Conservation (phyloP, 2,888 invertebrate genomes). For the Drosophila affinis region DNA sequence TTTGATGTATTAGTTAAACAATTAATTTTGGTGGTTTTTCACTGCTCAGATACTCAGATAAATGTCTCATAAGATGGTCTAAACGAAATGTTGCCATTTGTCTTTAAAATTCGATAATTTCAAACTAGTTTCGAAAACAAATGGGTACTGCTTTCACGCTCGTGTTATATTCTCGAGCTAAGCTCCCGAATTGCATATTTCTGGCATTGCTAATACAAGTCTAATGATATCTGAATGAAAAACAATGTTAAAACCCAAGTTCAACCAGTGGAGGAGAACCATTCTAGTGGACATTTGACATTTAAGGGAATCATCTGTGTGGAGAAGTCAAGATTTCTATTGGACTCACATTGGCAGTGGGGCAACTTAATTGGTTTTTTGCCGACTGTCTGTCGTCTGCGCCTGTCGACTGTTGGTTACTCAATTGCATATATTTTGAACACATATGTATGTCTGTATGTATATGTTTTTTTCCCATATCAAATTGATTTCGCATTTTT, state of each 20-base stretch:
- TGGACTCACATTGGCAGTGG: slow-evolving; percentile 21
- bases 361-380: slow-evolving; percentile 14
- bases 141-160: neutral
- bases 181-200: neutral
- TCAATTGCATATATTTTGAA: slow-evolving; percentile 31
- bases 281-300: slow-evolving; percentile 53
- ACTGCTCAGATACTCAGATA: neutral
- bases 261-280: slow-evolving; percentile 29
- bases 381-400: neutral
- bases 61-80: neutral
- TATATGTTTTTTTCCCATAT: slow-evolving; percentile 29
- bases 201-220: too few relatives aligned
- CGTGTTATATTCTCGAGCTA: too few relatives aligned
- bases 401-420: slow-evolving; percentile 5
- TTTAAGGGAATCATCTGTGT: slow-evolving; percentile 30
- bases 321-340: slow-evolving; percentile 17
- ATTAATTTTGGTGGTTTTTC: neutral
- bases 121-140: neutral
- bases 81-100: neutral
- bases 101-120: neutral
- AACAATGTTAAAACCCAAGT: slow-evolving; percentile 14
- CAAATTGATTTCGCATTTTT: slow-evolving; percentile 38
- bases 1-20: neutral
- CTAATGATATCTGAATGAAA: neutral
- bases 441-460: too few relatives aligned